Evolutionary conservation across 2,888 invertebrate species (phyloP).

Genomic region (Furcula furcula): DNA sequence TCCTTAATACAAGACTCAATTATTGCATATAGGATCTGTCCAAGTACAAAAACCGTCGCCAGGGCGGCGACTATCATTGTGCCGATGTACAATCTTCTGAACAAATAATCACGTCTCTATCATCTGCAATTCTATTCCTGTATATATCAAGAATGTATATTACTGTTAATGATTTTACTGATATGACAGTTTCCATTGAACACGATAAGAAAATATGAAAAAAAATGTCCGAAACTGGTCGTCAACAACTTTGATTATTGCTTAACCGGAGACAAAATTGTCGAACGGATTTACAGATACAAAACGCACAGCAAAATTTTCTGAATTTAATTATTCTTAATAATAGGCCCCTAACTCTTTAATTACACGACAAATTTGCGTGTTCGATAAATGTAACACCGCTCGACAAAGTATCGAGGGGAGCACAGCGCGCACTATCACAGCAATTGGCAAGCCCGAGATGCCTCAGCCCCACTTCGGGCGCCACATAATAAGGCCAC

Average conservation of each 20-base stretch:
- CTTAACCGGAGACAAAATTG: slow-evolving; percentile 26
- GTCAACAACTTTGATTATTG: slow-evolving; percentile 30
- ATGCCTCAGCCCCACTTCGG: slow-evolving; percentile 48
- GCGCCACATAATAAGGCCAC: slow-evolving; percentile 77
- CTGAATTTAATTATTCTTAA: slow-evolving; percentile 50
- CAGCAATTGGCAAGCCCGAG: slow-evolving; percentile 67
- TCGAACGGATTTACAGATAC: slow-evolving; percentile 51
- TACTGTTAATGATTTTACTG: slow-evolving; percentile 15
- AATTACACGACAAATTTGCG: slow-evolving; percentile 31
- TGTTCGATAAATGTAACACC: slow-evolving; percentile 45
- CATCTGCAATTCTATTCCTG: slow-evolving; percentile 12
- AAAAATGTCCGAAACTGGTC: slow-evolving; percentile 14
- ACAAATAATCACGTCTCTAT: slow-evolving; percentile 9
- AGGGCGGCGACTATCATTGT: not conserved
- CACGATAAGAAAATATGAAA: slow-evolving; percentile 19
- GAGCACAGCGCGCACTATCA: slow-evolving; percentile 78
- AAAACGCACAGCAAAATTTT: slow-evolving; percentile 37
- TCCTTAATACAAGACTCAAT: slow-evolving; percentile 8
- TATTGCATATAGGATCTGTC: slow-evolving; percentile 7
- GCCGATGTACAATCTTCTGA: not conserved
- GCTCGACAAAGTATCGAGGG: slow-evolving; percentile 51
- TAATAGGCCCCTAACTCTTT: slow-evolving; percentile 58
- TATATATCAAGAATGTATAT: slow-evolving; percentile 17
- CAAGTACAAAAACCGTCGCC: not conserved
- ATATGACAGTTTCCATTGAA: slow-evolving; percentile 27